Percentiles rank a stretch among this genome's conserved stretches.
phyloP scores from a whole-genome alignment of 2,797 vertebrate species.

The Muraenolepis orangiensis region DNA sequence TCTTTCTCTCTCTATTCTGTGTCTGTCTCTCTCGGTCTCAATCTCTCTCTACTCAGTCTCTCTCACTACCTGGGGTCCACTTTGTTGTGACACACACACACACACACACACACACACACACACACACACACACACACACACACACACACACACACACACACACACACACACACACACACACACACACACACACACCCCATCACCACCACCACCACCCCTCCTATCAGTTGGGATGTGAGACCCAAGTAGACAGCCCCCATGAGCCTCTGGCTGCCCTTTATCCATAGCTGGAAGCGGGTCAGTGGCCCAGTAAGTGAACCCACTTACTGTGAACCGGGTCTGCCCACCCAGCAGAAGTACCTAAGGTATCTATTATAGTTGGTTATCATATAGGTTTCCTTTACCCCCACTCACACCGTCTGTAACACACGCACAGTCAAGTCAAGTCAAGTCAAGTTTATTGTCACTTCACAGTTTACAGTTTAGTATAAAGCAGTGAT shows the following conservation, averaged over 20 bases:
- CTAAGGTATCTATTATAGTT: too few species aligned
- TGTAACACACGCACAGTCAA: too few species aligned
- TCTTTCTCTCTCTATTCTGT: not conserved
- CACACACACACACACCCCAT: too few species aligned
- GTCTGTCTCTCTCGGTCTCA: not conserved
- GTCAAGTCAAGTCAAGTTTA: too few species aligned
- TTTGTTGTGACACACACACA: conserved; percentile 34
- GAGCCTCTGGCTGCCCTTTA: conserved; percentile 45
- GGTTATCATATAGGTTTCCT: not conserved
- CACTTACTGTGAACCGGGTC: not conserved
- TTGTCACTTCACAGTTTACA: too few species aligned
- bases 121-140: too few species aligned
- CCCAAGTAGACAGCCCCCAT: not conserved
- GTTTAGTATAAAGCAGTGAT: too few species aligned
- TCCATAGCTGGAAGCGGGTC: conserved; percentile 61
- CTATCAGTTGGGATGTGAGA: not conserved
- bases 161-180: too few species aligned
- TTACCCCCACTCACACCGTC: not conserved
- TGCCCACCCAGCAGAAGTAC: too few species aligned
- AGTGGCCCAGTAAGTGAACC: conserved; percentile 39
- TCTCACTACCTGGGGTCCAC: conserved; percentile 40
- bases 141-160: too few species aligned
- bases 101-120: too few species aligned
- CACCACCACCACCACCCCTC: not conserved
- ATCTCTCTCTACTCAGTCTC: conserved; percentile 21